Conservation (phyloP, 2,113 vertebrate genomes). For the Oreotrochilus melanogaster region DNA sequence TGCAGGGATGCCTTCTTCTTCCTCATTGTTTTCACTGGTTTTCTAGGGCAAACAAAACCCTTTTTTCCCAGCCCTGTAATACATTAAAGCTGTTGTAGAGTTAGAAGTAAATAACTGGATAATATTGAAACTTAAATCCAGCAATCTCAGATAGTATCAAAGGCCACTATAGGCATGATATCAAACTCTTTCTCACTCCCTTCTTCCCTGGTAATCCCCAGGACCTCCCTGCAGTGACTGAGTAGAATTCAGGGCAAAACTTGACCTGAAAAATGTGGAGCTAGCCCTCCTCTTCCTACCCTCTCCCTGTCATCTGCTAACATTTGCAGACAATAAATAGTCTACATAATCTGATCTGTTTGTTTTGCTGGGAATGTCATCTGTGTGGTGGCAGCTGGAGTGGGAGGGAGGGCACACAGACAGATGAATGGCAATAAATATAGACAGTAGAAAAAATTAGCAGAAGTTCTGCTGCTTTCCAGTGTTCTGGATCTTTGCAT, state of each 20-base stretch:
- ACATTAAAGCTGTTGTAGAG: background rate
- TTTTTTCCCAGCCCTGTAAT: background rate
- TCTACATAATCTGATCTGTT: background rate
- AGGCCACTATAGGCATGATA: background rate
- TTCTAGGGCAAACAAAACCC: background rate
- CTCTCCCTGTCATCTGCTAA: slow-evolving; percentile 2
- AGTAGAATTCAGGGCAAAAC: background rate
- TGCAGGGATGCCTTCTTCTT: background rate
- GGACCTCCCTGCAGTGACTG: background rate
- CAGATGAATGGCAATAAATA: background rate
- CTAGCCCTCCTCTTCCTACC: background rate
- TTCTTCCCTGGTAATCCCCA: background rate
- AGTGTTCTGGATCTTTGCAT: background rate
- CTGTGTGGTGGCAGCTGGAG: slow-evolving; percentile 35
- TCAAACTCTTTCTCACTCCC: background rate
- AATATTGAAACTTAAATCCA: background rate
- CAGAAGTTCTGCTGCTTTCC: background rate
- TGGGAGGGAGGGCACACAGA: slow-evolving; percentile 1
- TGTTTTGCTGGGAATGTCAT: slow-evolving; percentile 49
- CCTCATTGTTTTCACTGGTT: slow-evolving; percentile 40
- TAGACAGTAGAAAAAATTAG: background rate
- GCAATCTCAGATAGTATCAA: background rate
- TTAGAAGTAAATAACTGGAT: background rate
- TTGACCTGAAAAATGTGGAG: background rate
- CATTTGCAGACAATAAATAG: slow-evolving; percentile 2